Base-by-base conservation (phyloP, 2,888 invertebrate genomes). In the Allygus modestus region DNA sequence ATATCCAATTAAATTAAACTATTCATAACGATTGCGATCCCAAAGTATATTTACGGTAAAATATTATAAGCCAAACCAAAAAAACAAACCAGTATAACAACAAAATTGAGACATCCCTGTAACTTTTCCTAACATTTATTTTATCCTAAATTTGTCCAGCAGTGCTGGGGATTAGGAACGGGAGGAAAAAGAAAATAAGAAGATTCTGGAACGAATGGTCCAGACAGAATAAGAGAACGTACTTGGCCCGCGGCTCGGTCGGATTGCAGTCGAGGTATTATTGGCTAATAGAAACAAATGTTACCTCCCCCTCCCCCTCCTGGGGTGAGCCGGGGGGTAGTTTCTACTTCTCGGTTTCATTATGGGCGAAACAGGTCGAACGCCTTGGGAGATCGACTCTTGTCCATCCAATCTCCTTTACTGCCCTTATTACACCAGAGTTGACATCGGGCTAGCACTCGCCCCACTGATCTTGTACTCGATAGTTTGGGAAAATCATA, bases 241-340 rank as follows among this genome's bases (percentile, higher is more conserved):
- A 71, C 71, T 0, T 20, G n/a, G 73, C 43, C 73, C 33, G 33
- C 43, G 43, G 73, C 20, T 33, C 33, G 71, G 43, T 43, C 0
- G 33, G 43, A 73, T 43, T 73, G 33, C n/a, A 73, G 73, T 73
- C 73, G 15, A 23, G 46, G 54, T 28, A 43, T 77, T 77, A 77
- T 77, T 77, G 77, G 77, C 77, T 77, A 77, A 77, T 77, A 77
- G 77, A 77, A 77, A 77, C 77, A 77, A 77, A 77, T 77, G 69
- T 69, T n/a, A 37, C 69, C 37, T 20, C 33, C 31, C 69, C 26
- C 46, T 75, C 20, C 75, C 75, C 75, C 51, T 1, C 41, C 73
- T 43, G 58, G 1, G 7, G n/a, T n/a, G n/a, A n/a, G 26, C 58
- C 58, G 5, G 2, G 58, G 58, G 20, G 7, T 58, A 2, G 20